Evolutionary conservation across 2,797 vertebrate genomes (phyloP).

Genomic region (Anguilla megastoma): DNA sequence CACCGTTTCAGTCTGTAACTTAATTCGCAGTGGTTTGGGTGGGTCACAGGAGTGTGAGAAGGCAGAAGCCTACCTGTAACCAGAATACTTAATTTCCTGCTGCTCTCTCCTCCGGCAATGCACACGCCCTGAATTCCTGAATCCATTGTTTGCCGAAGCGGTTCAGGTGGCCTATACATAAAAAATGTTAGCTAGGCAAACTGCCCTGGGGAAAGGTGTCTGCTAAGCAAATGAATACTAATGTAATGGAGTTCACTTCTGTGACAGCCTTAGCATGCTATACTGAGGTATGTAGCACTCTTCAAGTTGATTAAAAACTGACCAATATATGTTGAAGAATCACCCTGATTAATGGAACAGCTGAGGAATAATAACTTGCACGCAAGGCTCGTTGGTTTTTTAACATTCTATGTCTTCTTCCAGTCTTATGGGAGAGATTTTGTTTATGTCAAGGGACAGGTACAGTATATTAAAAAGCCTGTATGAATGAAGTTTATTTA

Average conservation of each 20-base stretch:
- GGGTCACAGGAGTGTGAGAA: neutral
- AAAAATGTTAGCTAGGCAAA: neutral
- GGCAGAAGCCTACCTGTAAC: neutral
- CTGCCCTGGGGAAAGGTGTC: neutral
- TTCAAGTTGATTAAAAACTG: neutral
- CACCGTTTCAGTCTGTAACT: neutral
- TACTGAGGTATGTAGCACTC: neutral
- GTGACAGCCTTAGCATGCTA: neutral
- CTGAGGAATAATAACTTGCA: neutral
- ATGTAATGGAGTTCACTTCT: neutral
- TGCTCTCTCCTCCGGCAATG: neutral
- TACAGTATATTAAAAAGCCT: slow-evolving; percentile 26
- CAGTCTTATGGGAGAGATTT: neutral
- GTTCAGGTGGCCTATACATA: neutral
- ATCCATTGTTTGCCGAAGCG: neutral
- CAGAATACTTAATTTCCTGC: neutral
- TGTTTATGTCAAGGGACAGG: neutral
- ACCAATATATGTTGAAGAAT: neutral
- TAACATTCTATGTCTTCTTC: neutral
- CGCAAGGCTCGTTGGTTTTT: neutral
- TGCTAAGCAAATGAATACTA: neutral
- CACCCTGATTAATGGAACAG: neutral
- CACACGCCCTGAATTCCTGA: neutral
- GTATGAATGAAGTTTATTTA: slow-evolving; percentile 66
- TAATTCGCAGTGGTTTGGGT: neutral